Evolutionary conservation across 2,888 invertebrate species (phyloP).

Genomic region (Patella depressa): DNA sequence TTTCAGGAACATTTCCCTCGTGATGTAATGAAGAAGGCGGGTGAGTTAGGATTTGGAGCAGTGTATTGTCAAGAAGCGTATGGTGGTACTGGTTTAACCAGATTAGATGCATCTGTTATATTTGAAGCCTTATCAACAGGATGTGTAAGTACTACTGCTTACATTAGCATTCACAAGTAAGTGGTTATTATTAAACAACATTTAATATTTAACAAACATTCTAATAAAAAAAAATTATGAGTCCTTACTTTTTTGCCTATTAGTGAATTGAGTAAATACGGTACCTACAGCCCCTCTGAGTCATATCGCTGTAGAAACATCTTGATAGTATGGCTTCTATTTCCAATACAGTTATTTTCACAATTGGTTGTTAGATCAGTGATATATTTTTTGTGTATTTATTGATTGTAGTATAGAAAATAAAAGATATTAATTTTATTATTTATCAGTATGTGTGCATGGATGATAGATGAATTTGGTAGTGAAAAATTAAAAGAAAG

Average conservation of each 20-base stretch:
- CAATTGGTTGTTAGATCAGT: too few species aligned
- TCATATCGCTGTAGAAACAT: too few species aligned
- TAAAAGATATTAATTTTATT: neutral
- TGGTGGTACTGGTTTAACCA: constrained; percentile 74
- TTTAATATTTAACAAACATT: too few species aligned
- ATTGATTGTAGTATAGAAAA: neutral
- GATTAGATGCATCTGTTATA: constrained; percentile 75
- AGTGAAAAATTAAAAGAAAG: constrained; percentile 69
- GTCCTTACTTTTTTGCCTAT: neutral
- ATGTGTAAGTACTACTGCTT: constrained; percentile 76
- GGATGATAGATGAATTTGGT: constrained; percentile 76
- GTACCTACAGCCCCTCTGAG: too few species aligned
- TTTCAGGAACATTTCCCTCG: constrained; percentile 73
- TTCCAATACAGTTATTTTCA: too few species aligned
- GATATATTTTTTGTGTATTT: neutral
- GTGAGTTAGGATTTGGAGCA: constrained; percentile 75
- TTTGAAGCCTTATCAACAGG: constrained; percentile 76
- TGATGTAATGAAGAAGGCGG: constrained; percentile 74
- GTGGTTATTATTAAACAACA: constrained; percentile 22
- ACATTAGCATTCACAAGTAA: constrained; percentile 76
- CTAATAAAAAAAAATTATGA: too few species aligned
- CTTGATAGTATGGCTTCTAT: too few species aligned
- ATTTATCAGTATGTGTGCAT: constrained; percentile 73
- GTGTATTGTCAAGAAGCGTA: constrained; percentile 73
- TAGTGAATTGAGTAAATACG: neutral